Percentiles rank a stretch among this genome's conserved stretches.
These are phyloP conservation scores for Pelochelys cantorii DNA, from an alignment of 2,797 vertebrate species.

Conservation along the genomic window DNA sequence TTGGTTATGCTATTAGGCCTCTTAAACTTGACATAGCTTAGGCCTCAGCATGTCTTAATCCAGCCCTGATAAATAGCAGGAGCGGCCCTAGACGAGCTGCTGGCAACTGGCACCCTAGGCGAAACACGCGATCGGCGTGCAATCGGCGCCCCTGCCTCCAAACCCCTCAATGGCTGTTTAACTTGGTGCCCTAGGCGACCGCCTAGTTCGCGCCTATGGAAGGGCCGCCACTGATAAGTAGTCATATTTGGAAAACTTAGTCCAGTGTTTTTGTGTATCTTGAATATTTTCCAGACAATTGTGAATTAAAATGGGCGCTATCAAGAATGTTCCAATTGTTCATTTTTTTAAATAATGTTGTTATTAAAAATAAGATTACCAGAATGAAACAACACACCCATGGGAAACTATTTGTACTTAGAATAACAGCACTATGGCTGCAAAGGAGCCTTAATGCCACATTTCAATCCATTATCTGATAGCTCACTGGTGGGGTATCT, in stretches of 20 bases:
- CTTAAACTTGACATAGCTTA: too few species aligned
- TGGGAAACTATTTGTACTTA: neutral
- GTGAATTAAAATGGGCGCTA: neutral
- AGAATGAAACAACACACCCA: neutral
- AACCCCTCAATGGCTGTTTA: too few species aligned
- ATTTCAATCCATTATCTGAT: neutral
- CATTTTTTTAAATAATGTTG: neutral
- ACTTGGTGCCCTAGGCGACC: too few species aligned
- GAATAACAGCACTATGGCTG: neutral
- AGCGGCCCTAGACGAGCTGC: too few species aligned
- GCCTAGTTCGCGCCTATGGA: too few species aligned
- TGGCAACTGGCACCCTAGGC: too few species aligned
- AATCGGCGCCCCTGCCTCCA: too few species aligned
- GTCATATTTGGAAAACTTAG: neutral
- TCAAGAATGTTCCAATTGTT: neutral
- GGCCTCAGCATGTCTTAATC: too few species aligned
- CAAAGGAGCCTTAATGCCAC: neutral
- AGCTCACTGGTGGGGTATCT: neutral
- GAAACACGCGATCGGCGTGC: too few species aligned
- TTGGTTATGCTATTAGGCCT: too few species aligned
- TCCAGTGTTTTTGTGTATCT: neutral
- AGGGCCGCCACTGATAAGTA: neutral
- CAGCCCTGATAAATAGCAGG: too few species aligned
- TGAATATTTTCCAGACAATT: constrained; percentile 12
- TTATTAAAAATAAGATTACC: constrained; percentile 1